Base-by-base conservation (phyloP, 2,888 invertebrate genomes). In the Perdita meconis region DNA sequence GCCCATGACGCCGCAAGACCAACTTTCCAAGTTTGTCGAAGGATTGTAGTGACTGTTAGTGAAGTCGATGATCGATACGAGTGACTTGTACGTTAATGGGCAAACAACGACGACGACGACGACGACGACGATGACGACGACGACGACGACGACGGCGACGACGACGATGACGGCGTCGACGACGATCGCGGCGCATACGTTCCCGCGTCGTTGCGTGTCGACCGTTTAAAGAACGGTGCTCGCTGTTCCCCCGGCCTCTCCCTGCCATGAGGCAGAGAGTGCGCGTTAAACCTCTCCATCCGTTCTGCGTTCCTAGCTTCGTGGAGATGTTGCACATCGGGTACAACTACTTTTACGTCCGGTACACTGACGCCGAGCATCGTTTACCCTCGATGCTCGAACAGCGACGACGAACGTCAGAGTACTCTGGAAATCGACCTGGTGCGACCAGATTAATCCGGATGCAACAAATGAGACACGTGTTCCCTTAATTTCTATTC, bases 11-110 rank as follows among this genome's bases (percentile, higher is more conserved):
- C 97, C 97, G 90, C 97, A 97, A 94, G 98, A 98, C 95, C 97
- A 98, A 94, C 95, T 98, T 92, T 96, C 97, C 89, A 98, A 98
- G 94, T 98, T 97, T 94, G 98, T 98, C 92, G 98, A 98, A 94
- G 96, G 97, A 94, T 97, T 97, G 95, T 97, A 97, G 97, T 97
- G 95, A 92, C 90, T 90, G 89, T 90, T 92, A 84, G 86, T 85
- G 84, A 82, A 78, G 64, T 82, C 75, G 82, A n/a, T n/a, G n/a
- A 63, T 80, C 73, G 78, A 78, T 72, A 80, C 71, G 72, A 78
- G 80, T 84, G 80, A 80, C 73, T 47, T 16, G 47, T 84, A 63
- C 59, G 57, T 78, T 82, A 74, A 68, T 61, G 81, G 76, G 61
- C 77, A 60, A 67, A 66, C 72, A 66, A 61, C 50, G 50, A 47